Evolutionary conservation across 2,888 invertebrate species (phyloP).

Genomic region (Hyppa rectilinea): DNA sequence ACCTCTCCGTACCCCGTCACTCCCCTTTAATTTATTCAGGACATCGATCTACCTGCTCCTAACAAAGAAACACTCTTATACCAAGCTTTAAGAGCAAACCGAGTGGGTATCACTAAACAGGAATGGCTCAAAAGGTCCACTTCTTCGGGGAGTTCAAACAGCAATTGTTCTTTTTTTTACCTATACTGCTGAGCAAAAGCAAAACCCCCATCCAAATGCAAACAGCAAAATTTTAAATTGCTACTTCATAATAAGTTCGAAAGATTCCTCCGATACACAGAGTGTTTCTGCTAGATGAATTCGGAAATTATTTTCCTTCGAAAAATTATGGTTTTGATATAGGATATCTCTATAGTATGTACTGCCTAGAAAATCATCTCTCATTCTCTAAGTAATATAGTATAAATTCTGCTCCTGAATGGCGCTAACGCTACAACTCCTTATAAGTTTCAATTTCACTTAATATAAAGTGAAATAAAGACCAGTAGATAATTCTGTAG

Average conservation of each 20-base stretch:
- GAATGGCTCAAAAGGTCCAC: neutral
- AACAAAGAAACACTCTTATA: slow-evolving; percentile 47
- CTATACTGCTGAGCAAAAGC: too few species aligned
- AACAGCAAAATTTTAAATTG: too few species aligned
- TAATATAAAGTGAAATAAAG: too few species aligned
- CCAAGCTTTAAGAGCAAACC: slow-evolving; percentile 33
- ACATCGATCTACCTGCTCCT: slow-evolving; percentile 47
- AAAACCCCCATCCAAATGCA: too few species aligned
- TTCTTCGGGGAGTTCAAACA: neutral
- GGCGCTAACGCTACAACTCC: too few species aligned
- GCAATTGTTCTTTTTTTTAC: too few species aligned
- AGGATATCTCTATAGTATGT: too few species aligned
- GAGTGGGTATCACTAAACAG: neutral
- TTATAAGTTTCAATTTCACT: too few species aligned
- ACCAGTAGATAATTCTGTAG: slow-evolving; percentile 3
- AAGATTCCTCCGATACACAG: too few species aligned
- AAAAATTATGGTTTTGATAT: neutral
- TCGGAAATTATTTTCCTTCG: neutral
- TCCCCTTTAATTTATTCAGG: slow-evolving; percentile 52
- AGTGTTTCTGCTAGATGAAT: neutral
- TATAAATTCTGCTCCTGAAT: too few species aligned
- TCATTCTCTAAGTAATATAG: too few species aligned
- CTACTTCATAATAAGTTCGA: neutral
- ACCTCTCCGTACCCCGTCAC: slow-evolving; percentile 19
- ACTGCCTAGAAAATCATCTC: too few species aligned